Evolutionary conservation across 2,797 vertebrate species (phyloP).

Genomic region (Tachyglossus aculeatus): DNA sequence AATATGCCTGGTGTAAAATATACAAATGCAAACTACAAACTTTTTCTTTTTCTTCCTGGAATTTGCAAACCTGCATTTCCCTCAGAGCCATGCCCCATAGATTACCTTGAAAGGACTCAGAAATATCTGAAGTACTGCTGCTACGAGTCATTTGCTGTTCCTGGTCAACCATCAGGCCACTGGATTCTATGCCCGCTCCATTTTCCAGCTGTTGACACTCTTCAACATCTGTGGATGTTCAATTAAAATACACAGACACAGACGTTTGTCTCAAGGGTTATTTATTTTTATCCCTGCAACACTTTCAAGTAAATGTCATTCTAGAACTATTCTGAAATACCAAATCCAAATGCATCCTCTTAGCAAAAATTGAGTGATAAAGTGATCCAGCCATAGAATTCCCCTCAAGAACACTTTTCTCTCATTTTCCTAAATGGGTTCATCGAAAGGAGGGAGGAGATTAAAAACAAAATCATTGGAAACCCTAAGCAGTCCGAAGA

Average conservation of each 20-base stretch:
- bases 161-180: slow-evolving; percentile 60
- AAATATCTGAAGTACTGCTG: slow-evolving; percentile 92
- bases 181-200: slow-evolving; percentile 72
- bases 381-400: too few relatives aligned
- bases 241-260: slow-evolving; percentile 14
- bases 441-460: too few relatives aligned
- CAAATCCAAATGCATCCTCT: too few relatives aligned
- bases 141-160: slow-evolving; percentile 86
- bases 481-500: too few relatives aligned
- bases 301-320: background rate
- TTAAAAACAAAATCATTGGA: too few relatives aligned
- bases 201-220: slow-evolving; percentile 88
- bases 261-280: background rate
- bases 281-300: background rate
- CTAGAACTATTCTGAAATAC: background rate
- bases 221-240: slow-evolving; percentile 84
- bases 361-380: too few relatives aligned
- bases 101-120: slow-evolving; percentile 84
- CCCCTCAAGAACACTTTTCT: too few relatives aligned
- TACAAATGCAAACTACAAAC: background rate
- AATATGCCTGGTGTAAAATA: background rate
- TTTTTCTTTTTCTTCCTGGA: background rate
- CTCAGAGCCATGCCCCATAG: background rate
- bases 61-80: background rate
- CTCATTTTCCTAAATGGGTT: too few relatives aligned